A percentile compares a stretch with the other conserved stretches of the same genome.
Evolutionary conservation across 2,888 invertebrate genomes (phyloP).

Genomic region (Drosophila mimica): DNA sequence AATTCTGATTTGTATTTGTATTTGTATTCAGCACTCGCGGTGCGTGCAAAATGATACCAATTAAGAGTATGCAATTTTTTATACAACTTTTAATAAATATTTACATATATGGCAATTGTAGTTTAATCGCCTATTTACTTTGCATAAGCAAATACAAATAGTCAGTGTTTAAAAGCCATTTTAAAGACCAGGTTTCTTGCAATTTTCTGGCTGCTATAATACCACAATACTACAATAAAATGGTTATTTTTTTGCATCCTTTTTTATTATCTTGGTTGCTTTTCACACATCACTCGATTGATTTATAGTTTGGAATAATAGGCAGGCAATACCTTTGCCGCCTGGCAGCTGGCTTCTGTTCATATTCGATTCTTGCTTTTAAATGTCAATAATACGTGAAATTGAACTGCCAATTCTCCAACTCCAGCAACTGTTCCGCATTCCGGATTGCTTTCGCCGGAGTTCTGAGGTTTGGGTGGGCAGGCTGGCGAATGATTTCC

Average conservation of each 20-base stretch:
- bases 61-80: slow-evolving; percentile 46
- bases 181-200: neutral
- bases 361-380: slow-evolving; percentile 63
- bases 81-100: slow-evolving; percentile 1
- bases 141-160: neutral
- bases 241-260: too few relatives aligned
- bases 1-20: slow-evolving; percentile 59
- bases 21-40: slow-evolving; percentile 49
- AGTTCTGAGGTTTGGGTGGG: slow-evolving; percentile 16
- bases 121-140: neutral
- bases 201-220: neutral
- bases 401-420: slow-evolving; percentile 80
- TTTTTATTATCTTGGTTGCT: slow-evolving; percentile 8
- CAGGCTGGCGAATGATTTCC: slow-evolving; percentile 58
- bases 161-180: neutral
- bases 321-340: slow-evolving; percentile 55
- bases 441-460: slow-evolving; percentile 15
- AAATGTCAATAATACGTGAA: slow-evolving; percentile 82
- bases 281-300: slow-evolving; percentile 50
- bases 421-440: slow-evolving; percentile 53
- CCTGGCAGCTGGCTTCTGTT: slow-evolving; percentile 38
- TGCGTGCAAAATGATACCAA: slow-evolving; percentile 76
- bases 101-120: neutral
- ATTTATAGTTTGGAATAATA: slow-evolving; percentile 73
- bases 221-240: neutral